Percentiles rank a stretch among this genome's conserved stretches.
These are phyloP conservation scores for Phaethornis superciliosus DNA, from an alignment of 2,113 vertebrate species.

Conservation along the genomic window DNA sequence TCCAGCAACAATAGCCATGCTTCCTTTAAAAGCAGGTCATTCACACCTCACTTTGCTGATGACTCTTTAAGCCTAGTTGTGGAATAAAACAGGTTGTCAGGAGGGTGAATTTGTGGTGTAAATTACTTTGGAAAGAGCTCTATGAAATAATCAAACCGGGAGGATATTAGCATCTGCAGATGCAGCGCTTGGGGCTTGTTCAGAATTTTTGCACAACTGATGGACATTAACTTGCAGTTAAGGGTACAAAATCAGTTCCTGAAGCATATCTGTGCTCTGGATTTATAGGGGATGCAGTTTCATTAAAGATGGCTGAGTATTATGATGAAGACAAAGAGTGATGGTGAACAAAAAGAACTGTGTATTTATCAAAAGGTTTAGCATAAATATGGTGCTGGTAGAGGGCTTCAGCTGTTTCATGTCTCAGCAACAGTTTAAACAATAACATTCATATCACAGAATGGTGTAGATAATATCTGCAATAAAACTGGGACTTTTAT, in stretches of 20 bases:
- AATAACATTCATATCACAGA: constrained; percentile 73
- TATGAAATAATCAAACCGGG: background rate
- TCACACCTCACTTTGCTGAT: background rate
- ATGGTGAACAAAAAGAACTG: constrained; percentile 36
- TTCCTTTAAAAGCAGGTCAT: background rate
- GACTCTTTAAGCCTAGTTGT: background rate
- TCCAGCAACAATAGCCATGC: background rate
- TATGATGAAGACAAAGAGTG: constrained; percentile 58
- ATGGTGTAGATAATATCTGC: constrained; percentile 73
- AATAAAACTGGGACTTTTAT: constrained; percentile 70
- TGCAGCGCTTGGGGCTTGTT: background rate
- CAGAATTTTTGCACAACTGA: background rate
- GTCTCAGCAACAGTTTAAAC: constrained; percentile 68
- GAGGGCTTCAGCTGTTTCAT: constrained; percentile 61
- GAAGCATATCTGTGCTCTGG: background rate
- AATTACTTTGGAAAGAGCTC: background rate
- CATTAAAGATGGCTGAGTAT: constrained; percentile 64
- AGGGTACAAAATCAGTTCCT: background rate
- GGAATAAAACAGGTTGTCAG: background rate
- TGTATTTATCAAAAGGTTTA: constrained; percentile 61
- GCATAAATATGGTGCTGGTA: constrained; percentile 45
- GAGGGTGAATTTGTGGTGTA: background rate
- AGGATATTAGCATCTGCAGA: background rate
- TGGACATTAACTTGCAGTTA: background rate
- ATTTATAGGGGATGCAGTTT: constrained; percentile 28